A percentile compares a stretch with the other conserved stretches of the same genome.
Evolutionary conservation across 1,140 invertebrate species (phyloP).

Genomic region (Drosophila persimilis): DNA sequence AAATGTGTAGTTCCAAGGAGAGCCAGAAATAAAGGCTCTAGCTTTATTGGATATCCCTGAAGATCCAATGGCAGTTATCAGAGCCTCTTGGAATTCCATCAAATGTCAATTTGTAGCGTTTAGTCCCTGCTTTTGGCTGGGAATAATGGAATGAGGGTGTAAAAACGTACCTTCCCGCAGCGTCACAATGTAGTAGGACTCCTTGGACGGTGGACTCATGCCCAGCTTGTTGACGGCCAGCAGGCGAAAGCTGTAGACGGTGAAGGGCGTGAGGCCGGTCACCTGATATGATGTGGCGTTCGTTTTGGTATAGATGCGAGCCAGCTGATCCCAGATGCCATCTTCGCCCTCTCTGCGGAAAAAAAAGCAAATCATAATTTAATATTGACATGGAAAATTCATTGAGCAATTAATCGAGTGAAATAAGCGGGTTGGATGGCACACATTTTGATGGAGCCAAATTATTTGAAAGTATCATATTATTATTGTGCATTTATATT

Average conservation of each 20-base stretch:
- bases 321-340: conserved; percentile 86
- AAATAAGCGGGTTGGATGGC: conserved; percentile 27
- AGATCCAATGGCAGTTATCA: too few relatives aligned
- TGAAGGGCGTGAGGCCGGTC: conserved; percentile 87
- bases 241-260: conserved; percentile 90
- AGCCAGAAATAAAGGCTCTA: background rate
- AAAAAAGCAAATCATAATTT: background rate
- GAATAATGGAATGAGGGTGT: too few relatives aligned
- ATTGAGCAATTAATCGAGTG: conserved; percentile 48
- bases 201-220: conserved; percentile 87
- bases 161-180: conserved; percentile 87
- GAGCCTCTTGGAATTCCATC: too few relatives aligned
- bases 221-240: conserved; percentile 89
- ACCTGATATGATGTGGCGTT: conserved; percentile 88
- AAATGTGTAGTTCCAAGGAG: conserved; percentile 30
- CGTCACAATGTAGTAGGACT: conserved; percentile 91
- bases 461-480: conserved; percentile 50
- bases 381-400: conserved; percentile 35
- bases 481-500: conserved; percentile 52
- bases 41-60: too few relatives aligned
- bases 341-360: conserved; percentile 87
- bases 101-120: too few relatives aligned
- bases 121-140: too few relatives aligned
- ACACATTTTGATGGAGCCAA: conserved; percentile 46
- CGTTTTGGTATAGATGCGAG: conserved; percentile 86